Percentiles rank a stretch among this genome's conserved stretches.
phyloP scores from a whole-genome alignment of 2,797 vertebrate genomes.

The Liasis olivaceus region DNA sequence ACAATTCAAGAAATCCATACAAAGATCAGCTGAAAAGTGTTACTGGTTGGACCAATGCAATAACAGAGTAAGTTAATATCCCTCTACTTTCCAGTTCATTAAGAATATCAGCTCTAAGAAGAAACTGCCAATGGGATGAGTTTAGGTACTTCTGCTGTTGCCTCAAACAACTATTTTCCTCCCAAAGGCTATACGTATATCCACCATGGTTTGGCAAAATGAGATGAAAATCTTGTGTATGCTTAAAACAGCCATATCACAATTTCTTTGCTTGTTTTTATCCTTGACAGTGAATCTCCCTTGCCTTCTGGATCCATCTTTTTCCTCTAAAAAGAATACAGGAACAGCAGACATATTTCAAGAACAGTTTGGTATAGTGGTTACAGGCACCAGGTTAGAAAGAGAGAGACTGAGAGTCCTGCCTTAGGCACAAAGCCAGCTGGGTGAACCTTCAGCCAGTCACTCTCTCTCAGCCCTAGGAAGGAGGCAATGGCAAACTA shows the following conservation, averaged over 20 bases:
- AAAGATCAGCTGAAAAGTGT: background rate
- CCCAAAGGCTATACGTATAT: constrained; percentile 58
- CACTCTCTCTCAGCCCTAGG: no score
- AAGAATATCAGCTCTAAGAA: constrained; percentile 20
- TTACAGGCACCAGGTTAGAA: constrained; percentile 29
- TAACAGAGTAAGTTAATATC: background rate
- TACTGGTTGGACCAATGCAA: constrained; percentile 17
- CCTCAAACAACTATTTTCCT: constrained; percentile 47
- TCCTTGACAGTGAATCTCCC: constrained; percentile 61
- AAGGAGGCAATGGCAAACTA: no score
- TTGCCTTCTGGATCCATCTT: constrained; percentile 52
- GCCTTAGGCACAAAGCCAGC: no score
- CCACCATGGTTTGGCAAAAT: constrained; percentile 51
- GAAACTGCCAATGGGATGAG: constrained; percentile 46
- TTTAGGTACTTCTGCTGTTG: constrained; percentile 29
- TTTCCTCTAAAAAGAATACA: background rate
- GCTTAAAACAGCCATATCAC: constrained; percentile 60
- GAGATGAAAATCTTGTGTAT: constrained; percentile 63
- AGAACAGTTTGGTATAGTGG: constrained; percentile 30
- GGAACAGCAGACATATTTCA: no score
- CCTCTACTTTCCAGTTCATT: background rate
- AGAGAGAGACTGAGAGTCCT: no score
- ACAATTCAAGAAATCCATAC: background rate
- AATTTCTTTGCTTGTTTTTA: constrained; percentile 62
- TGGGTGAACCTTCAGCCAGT: no score